These are phyloP conservation scores for Pomacea maculata DNA, from an alignment of 1,140 invertebrate genomes.

Conservation along the genomic window DNA sequence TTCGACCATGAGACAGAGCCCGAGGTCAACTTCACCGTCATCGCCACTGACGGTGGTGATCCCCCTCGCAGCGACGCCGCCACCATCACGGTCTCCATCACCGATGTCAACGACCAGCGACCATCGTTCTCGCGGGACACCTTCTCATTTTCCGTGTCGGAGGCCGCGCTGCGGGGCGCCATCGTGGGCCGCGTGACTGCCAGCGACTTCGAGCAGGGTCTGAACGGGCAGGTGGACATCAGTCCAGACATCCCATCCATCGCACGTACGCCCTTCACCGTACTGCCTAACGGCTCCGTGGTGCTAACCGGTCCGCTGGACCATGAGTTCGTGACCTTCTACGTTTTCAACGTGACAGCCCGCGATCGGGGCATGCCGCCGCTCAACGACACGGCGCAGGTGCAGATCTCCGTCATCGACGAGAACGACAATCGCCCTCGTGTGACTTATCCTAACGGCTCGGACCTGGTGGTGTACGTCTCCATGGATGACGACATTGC, in stretches of 20 bases:
- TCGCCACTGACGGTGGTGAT: constrained; percentile 43
- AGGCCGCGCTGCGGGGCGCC: constrained; percentile 29
- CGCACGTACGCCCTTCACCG: constrained; percentile 16
- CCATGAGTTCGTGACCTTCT: constrained; percentile 80
- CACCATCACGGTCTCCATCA: constrained; percentile 32
- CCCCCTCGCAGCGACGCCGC: constrained; percentile 29
- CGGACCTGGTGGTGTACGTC: constrained; percentile 16
- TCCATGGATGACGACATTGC: constrained; percentile 26
- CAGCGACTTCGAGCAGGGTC: constrained; percentile 30
- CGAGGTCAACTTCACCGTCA: constrained; percentile 38
- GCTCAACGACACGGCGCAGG: constrained; percentile 85
- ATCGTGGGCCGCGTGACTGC: constrained; percentile 30
- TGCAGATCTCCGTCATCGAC: constrained; percentile 82
- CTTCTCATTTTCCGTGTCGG: constrained; percentile 40
- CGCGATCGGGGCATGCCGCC: constrained; percentile 90
- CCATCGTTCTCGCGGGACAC: constrained; percentile 31
- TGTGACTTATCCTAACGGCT: constrained; percentile 64
- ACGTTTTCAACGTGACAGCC: constrained; percentile 85
- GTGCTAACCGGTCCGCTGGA: constrained; percentile 70
- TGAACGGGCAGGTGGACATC: constrained; percentile 36
- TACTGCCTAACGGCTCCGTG: constrained; percentile 28
- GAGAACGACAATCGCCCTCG: constrained; percentile 73
- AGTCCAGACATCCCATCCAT: constrained; percentile 13
- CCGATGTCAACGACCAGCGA: constrained; percentile 47
- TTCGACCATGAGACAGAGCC: constrained; percentile 43